phyloP scores from a whole-genome alignment of 2,888 invertebrate genomes.

The Galerucella nymphaeae region DNA sequence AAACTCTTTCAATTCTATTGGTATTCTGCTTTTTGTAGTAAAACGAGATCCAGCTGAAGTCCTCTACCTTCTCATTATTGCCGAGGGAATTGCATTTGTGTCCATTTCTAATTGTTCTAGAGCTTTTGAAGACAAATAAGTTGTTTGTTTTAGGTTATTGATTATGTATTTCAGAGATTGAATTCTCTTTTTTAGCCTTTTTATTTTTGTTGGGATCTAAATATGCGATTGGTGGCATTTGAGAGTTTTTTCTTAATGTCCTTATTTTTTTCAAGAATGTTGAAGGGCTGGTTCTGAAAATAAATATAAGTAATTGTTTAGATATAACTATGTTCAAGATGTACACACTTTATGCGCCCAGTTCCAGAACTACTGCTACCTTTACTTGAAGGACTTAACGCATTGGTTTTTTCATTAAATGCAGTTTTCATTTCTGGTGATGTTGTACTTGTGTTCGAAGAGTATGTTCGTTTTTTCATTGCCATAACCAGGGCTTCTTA shows the following conservation, averaged over 20 bases:
- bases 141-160: background rate
- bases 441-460: background rate
- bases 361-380: background rate
- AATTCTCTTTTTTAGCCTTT: background rate
- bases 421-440: background rate
- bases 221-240: background rate
- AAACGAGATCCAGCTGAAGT: background rate
- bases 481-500: no score
- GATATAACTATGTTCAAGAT: background rate
- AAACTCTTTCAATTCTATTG: no score
- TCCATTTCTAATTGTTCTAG: background rate
- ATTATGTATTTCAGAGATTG: background rate
- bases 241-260: conserved; percentile 26
- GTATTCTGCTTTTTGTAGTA: background rate
- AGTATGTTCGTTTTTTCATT: background rate
- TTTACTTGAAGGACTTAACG: background rate
- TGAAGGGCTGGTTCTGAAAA: background rate
- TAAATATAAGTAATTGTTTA: background rate
- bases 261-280: background rate
- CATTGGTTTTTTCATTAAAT: background rate
- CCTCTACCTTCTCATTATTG: background rate
- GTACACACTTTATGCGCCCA: background rate
- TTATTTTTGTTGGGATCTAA: background rate
- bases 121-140: background rate
- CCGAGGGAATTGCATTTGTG: background rate